Base-by-base conservation (phyloP, 2,797 vertebrate genomes). In the Meriones psammophilus region DNA sequence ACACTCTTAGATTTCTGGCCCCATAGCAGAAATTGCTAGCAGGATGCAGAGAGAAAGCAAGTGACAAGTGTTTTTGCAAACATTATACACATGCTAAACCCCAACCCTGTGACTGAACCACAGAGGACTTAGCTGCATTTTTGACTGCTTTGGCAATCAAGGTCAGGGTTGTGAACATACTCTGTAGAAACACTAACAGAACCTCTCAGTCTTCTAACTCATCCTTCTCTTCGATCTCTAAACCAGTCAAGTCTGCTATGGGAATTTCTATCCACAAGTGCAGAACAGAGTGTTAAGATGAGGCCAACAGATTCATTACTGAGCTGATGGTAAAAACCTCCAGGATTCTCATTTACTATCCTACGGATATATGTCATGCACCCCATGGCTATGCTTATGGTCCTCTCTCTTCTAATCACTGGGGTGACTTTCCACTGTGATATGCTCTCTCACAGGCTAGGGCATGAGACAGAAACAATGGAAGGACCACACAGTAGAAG, bases 331-430 rank as follows among this genome's bases (percentile, higher is more conserved):
- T 83, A 97, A 96, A 60, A 92, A 3, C 15, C 92, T 91, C 97
- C 89, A 83, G 96, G 94, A 85, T 22, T 94, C 81, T 93, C 56
- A 88, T 98, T 97, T 97, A 60, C 83, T 92, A 86, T 95, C 97
- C 93, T 97, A 88, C 96, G 95, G 95, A 96, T 97, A 96, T 54
- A 97, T 97, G 97, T 96, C 92, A 86, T 92, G 92, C 0, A 86
- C 96, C 94, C 96, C 97, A 97, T 96, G 97, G 85, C 97, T 97
- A 9, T 79, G 95, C 91, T 96, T 97, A 97, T 97, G 97, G 95
- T 96, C 94, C 95, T 96, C 94, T 98, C 96, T 98, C 96, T 98
- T 97, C 94, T 94, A 97, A 97, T 98, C 96, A 97, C 97, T 95
- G 97, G 86, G 98, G 92, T 96, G 95, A 96, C 97, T 97, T 97